Base-by-base conservation (phyloP, 1,140 invertebrate species). In the Batillaria attramentaria region DNA sequence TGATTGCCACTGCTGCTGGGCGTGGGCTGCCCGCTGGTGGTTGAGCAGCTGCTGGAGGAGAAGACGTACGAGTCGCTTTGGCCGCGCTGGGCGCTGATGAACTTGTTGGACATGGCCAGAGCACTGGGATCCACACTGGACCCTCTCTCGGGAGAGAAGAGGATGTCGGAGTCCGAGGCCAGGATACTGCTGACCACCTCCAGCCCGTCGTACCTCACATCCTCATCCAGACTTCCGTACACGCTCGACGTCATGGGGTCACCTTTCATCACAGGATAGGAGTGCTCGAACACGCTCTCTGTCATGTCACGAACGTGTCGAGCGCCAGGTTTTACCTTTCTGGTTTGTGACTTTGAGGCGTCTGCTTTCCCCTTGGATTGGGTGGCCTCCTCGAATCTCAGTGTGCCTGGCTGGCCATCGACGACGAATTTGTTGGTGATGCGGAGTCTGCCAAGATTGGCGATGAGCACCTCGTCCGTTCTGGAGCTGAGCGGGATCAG, bases 401-500 rank as follows among this genome's bases (percentile, higher is more conserved):
- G 81, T 28, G 87, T 90, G 33, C 87, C 89, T 50, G 76, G 20
- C 28, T 86, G 69, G 42, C 87, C 89, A 78, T 88, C 88, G 70
- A 86, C 84, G 24, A 89, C 76, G 83, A 93, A 93, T 89, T 91
- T 92, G 90, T 98, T 99, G 68, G 92, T 94, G 3, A 98, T 92
- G 3, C 93, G 94, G 3, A 99, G 92, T 87, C 94, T 94, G 4
- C 95, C 96, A 1, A 99, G 92, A 91, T 98, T 95, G 0, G 95
- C 93, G 2, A 97, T 93, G 28, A 98, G 93, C 43, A 97, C 92
- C 80, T 95, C 93, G 6, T 94, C 93, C 16, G 95, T 95, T 75
- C 93, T 93, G n/a, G 95, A 95, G 87, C 95, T 95, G 57, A 97
- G 94, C 0, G 97, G 97, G 50, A 99, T 90, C 4, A 98, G 91